phyloP scores from a whole-genome alignment of 1,140 invertebrate genomes.

The Achroia grisella region DNA sequence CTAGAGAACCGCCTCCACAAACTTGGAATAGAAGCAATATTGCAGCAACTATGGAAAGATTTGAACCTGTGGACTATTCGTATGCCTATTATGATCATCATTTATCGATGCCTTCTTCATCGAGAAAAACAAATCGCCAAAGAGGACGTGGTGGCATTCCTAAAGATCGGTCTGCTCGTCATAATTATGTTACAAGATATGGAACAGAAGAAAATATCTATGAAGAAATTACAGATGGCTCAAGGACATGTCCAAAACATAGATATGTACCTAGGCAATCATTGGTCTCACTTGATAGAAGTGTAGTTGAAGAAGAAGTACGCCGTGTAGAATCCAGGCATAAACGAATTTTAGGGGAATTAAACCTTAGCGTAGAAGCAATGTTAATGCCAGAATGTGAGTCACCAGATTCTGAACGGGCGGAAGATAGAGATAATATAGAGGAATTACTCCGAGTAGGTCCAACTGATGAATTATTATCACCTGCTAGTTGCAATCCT shows the following conservation, averaged over 20 bases:
- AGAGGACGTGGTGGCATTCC: constrained; percentile 58
- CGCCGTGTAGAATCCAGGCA: constrained; percentile 84
- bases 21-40: constrained; percentile 75
- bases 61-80: constrained; percentile 80
- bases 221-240: constrained; percentile 85
- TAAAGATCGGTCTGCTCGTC: constrained; percentile 64
- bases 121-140: constrained; percentile 52
- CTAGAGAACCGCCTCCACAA: constrained; percentile 57
- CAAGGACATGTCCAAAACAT: constrained; percentile 70
- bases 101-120: constrained; percentile 75
- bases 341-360: constrained; percentile 85
- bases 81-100: constrained; percentile 86
- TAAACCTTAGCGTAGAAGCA: constrained; percentile 90
- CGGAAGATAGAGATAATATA: constrained; percentile 74
- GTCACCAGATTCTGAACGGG: constrained; percentile 63
- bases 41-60: constrained; percentile 76
- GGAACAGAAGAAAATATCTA: constrained; percentile 91
- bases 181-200: constrained; percentile 85
- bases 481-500: constrained; percentile 77
- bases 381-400: constrained; percentile 86
- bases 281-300: constrained; percentile 77
- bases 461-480: constrained; percentile 82
- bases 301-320: constrained; percentile 86
- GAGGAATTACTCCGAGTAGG: constrained; percentile 81
- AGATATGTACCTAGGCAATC: constrained; percentile 66